phyloP scores from a whole-genome alignment of 2,797 vertebrate species.

The Phataginus tricuspis region DNA sequence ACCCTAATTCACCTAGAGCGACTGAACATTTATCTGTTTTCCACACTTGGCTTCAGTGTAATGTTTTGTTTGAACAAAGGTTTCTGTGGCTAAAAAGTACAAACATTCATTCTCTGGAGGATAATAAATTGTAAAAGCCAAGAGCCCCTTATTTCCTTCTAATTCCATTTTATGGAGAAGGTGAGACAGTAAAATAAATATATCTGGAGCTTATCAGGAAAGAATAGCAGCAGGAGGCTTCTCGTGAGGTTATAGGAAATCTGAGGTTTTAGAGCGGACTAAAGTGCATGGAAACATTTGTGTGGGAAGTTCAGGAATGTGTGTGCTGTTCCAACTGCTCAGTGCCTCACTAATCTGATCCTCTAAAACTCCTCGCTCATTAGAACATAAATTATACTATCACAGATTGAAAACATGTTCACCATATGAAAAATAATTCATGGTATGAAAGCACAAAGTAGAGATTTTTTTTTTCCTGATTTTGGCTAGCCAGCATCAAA shows the following conservation, averaged over 20 bases:
- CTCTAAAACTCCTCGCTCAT: neutral
- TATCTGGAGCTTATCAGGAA: slow-evolving; percentile 52
- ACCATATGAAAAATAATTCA: slow-evolving; percentile 51
- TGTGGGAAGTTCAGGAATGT: slow-evolving; percentile 59
- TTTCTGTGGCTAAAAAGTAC: slow-evolving; percentile 46
- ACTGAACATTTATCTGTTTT: slow-evolving; percentile 1
- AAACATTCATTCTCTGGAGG: slow-evolving; percentile 61
- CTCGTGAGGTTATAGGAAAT: slow-evolving; percentile 14
- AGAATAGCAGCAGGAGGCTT: slow-evolving; percentile 35
- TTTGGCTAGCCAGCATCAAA: neutral
- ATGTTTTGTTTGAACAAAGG: slow-evolving; percentile 67
- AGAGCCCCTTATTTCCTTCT: slow-evolving; percentile 55
- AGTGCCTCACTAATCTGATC: neutral
- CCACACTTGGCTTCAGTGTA: neutral
- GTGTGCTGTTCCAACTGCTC: neutral
- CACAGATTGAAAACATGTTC: slow-evolving; percentile 49
- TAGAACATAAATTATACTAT: slow-evolving; percentile 39
- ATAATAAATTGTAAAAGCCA: slow-evolving; percentile 62
- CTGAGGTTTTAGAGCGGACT: neutral
- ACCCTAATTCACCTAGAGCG: neutral
- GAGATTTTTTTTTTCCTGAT: neutral
- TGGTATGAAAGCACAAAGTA: neutral
- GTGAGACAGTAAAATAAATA: slow-evolving; percentile 67
- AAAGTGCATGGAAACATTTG: slow-evolving; percentile 54
- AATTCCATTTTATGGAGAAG: slow-evolving; percentile 48